Conservation (phyloP, 2,797 vertebrate genomes). For the Xenopus petersii region DNA sequence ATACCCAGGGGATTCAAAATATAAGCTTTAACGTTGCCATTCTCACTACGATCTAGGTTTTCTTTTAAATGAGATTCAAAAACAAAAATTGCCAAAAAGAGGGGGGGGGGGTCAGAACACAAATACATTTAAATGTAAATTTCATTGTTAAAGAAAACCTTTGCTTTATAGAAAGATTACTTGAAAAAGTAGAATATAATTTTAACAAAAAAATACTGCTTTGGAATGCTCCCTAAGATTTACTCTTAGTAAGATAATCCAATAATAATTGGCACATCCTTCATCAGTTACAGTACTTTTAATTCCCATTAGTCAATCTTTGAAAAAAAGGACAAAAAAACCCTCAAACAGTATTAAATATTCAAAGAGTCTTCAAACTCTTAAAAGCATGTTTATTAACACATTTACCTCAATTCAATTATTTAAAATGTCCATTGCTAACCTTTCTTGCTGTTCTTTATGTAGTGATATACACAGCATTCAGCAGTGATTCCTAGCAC, state of each 20-base stretch:
- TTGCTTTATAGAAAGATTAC: conserved; percentile 53
- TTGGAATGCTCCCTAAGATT: conserved; percentile 73
- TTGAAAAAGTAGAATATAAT: conserved; percentile 61
- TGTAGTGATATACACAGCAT: conserved; percentile 78
- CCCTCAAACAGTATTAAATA: conserved; percentile 73
- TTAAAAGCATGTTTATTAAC: conserved; percentile 78
- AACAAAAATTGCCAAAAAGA: conserved; percentile 64
- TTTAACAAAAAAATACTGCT: conserved; percentile 69
- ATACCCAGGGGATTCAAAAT: neutral
- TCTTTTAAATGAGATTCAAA: conserved; percentile 62
- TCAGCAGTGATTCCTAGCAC: conserved; percentile 81
- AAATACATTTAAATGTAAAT: conserved; percentile 66
- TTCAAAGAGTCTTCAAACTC: conserved; percentile 75
- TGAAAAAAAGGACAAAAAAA: conserved; percentile 71
- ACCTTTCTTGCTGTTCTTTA: conserved; percentile 69
- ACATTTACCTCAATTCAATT: conserved; percentile 77
- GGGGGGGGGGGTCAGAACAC: conserved; percentile 56
- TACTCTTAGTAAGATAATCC: conserved; percentile 71
- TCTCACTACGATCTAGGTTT: conserved; percentile 72
- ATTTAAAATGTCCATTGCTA: conserved; percentile 78
- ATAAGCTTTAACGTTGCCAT: conserved; percentile 68
- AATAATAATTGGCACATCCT: conserved; percentile 73
- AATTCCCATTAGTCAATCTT: conserved; percentile 72
- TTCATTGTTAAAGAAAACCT: conserved; percentile 69
- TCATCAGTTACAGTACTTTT: conserved; percentile 73